A percentile compares a stretch with the other conserved stretches of the same genome.
Evolutionary conservation across 1,140 invertebrate genomes (phyloP).

Genomic region (Coenobita brevimanus): DNA sequence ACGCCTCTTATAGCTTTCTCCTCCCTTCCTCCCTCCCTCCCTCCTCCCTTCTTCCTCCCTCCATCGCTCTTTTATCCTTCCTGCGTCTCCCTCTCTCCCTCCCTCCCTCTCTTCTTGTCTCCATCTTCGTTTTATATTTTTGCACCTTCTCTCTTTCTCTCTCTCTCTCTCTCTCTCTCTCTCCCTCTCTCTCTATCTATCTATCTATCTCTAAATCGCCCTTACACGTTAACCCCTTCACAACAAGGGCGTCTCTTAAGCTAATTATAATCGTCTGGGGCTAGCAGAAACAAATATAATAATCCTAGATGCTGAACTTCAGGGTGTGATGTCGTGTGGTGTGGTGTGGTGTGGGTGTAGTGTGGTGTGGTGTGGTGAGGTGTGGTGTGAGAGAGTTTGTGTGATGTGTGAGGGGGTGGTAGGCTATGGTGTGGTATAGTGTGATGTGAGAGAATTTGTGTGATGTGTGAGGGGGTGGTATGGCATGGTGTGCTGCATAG

Average conservation of each 20-base stretch:
- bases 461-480: too few relatives aligned
- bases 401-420: too few relatives aligned
- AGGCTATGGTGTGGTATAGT: too few relatives aligned
- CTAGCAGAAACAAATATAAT: too few relatives aligned
- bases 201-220: neutral
- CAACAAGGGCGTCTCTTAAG: neutral
- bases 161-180: slow-evolving; percentile 17
- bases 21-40: neutral
- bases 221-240: neutral
- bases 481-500: too few relatives aligned
- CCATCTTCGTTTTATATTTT: neutral
- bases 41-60: neutral
- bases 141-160: neutral
- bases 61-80: neutral
- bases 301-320: too few relatives aligned
- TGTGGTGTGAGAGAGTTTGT: too few relatives aligned
- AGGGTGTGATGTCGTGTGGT: too few relatives aligned
- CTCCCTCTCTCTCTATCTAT: neutral
- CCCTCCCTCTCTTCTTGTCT: neutral
- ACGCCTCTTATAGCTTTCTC: neutral
- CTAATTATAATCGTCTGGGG: too few relatives aligned
- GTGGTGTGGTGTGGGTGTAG: too few relatives aligned
- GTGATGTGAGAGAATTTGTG: too few relatives aligned
- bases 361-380: too few relatives aligned
- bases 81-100: neutral